A percentile compares a stretch with the other conserved stretches of the same genome.
Evolutionary conservation across 2,797 vertebrate species (phyloP).

Genomic region (Gymnothorax reevesii): DNA sequence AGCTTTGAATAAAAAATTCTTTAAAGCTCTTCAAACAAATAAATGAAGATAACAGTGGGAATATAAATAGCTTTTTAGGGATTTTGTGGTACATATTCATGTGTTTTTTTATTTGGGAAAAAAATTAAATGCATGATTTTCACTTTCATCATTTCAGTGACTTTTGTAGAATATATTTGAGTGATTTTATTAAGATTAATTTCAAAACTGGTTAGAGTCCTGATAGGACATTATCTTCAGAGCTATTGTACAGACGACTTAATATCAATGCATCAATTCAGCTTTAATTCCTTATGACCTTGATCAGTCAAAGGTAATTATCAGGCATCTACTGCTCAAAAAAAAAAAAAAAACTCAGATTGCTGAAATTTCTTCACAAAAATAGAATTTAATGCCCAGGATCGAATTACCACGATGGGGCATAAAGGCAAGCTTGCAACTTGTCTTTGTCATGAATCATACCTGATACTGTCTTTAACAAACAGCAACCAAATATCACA

Average conservation of each 20-base stretch:
- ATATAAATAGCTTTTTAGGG: neutral
- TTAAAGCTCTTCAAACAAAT: slow-evolving; percentile 7
- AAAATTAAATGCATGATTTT: neutral
- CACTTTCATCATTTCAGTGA: slow-evolving; percentile 8
- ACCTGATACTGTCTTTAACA: too few relatives aligned
- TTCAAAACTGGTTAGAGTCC: slow-evolving; percentile 1
- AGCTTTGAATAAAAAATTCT: neutral
- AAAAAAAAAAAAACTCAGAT: neutral
- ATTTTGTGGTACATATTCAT: neutral
- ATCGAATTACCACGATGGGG: neutral
- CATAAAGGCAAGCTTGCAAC: too few relatives aligned
- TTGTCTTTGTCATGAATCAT: too few relatives aligned
- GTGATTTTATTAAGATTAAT: slow-evolving; percentile 16
- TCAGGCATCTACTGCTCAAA: neutral
- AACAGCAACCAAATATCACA: too few relatives aligned
- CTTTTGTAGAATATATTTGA: slow-evolving; percentile 21
- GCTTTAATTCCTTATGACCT: neutral
- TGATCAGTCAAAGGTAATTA: neutral
- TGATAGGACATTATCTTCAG: neutral
- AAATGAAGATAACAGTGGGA: neutral
- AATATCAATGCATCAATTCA: neutral
- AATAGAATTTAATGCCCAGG: neutral
- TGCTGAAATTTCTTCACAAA: neutral
- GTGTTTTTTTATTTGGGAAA: slow-evolving; percentile 3
- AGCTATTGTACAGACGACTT: neutral